Evolutionary conservation across 2,888 invertebrate species (phyloP).

Genomic region (Apantesis nais): DNA sequence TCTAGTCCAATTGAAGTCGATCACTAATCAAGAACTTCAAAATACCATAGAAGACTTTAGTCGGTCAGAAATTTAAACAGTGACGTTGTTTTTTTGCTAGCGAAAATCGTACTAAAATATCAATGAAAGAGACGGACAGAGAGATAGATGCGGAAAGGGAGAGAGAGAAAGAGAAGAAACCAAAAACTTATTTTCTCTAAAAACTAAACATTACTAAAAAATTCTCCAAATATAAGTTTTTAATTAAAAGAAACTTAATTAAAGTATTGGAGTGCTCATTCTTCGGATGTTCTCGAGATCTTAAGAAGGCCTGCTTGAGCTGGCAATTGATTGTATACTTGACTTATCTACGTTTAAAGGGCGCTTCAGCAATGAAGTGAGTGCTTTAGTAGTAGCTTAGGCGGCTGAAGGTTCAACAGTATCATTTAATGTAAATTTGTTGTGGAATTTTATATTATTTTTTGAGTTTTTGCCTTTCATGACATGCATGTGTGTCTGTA

Average conservation of each 20-base stretch:
- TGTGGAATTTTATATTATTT: background rate
- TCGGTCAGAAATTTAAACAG: too few species aligned
- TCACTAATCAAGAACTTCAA: too few species aligned
- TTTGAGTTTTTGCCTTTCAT: background rate
- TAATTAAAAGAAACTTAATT: background rate
- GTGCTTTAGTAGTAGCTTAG: background rate
- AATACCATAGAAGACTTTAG: too few species aligned
- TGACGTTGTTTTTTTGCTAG: too few species aligned
- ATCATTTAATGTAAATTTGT: background rate
- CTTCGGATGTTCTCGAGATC: background rate
- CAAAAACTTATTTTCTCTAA: background rate
- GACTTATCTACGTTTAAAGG: background rate
- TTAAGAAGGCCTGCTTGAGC: conserved; percentile 2
- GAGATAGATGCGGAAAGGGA: background rate
- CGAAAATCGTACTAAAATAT: too few species aligned
- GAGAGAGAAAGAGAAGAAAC: background rate
- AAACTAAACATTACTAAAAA: background rate
- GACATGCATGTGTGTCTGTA: background rate
- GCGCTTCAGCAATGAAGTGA: conserved; percentile 1
- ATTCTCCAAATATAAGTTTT: background rate
- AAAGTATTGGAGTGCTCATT: background rate
- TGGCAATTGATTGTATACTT: conserved; percentile 2
- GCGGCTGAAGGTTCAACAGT: background rate
- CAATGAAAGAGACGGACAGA: background rate
- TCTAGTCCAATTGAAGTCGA: too few species aligned